Base-by-base conservation (phyloP, 2,113 vertebrate species). In the Eulacestoma nigropectus region DNA sequence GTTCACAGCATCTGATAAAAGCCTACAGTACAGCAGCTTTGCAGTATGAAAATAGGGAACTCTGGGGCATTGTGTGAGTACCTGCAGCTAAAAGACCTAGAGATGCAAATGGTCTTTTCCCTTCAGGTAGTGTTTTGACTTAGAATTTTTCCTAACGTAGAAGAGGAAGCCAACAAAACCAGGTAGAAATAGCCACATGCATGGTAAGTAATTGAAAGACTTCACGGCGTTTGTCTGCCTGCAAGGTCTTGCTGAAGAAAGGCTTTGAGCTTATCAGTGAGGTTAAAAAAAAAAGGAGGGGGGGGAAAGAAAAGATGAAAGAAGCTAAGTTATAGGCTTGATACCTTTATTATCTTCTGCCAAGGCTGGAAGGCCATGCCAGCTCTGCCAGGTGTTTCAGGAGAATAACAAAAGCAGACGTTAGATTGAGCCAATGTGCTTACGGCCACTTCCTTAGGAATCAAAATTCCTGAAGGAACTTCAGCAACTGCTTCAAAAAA, bases 381-480 rank as follows among this genome's bases (percentile, higher is more conserved):
- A 93, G 65, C 41, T 81, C 95, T 84, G 59, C 92, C 92, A 94
- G 84, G 85, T 94, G 79, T 92, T 94, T 93, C 86, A 76, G 73
- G 72, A 41, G 69, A 90, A 64, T 14, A 82, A 81, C 26, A 84
- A 69, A 92, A 85, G 81, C 41, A 72, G 74, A 49, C 1, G 0
- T 67, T 83, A 55, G 29, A 7, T 4, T 41, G 35, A 80, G 75
- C 82, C 87, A 85, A 37, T 17, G n/a, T 59, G 83, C 88, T 87
- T 53, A 39, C 1, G 4, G 80, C 44, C 57, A 56, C 55, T 93
- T 42, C 44, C 37, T 90, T 33, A 68, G 50, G 68, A 78, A 53
- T 29, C 42, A 39, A 65, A 85, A 92, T 77, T 94, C 86, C 84
- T 82, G 44, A 87, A 39, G 50, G 68, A 93, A 81, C 83, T 87